Evolutionary conservation across 1,140 invertebrate genomes (phyloP).

Genomic region (Halyomorpha halys): DNA sequence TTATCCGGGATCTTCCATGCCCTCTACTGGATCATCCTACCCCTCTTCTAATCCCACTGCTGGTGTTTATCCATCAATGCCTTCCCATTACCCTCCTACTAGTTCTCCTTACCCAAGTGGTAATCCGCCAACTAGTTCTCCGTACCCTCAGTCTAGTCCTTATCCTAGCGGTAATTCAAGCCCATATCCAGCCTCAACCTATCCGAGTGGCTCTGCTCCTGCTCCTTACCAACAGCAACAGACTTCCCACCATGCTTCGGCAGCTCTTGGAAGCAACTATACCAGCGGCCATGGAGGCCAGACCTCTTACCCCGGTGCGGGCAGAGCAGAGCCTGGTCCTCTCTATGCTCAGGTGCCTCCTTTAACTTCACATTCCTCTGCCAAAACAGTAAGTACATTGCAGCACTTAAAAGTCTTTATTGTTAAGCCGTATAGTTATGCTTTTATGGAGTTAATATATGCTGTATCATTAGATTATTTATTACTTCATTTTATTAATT

Average conservation of each 20-base stretch:
- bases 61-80: background rate
- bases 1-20: conserved; percentile 20
- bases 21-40: conserved; percentile 17
- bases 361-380: background rate
- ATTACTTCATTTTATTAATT: too few species aligned
- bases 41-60: conserved; percentile 21
- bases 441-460: too few species aligned
- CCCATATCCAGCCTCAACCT: conserved; percentile 18
- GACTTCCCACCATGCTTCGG: background rate
- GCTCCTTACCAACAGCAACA: background rate
- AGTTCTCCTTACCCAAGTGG: conserved; percentile 3
- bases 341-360: background rate
- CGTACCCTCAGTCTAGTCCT: conserved; percentile 26
- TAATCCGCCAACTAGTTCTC: background rate
- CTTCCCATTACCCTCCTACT: background rate
- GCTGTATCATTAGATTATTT: too few species aligned
- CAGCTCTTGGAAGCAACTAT: background rate
- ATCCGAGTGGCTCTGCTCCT: conserved; percentile 1
- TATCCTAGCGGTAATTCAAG: conserved; percentile 20
- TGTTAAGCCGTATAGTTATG: too few species aligned
- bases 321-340: background rate
- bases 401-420: too few species aligned
- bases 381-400: background rate
- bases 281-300: background rate
- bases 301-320: background rate